These are phyloP conservation scores for Malurus cyaneus DNA, from an alignment of 2,113 vertebrate species.

Conservation along the genomic window DNA sequence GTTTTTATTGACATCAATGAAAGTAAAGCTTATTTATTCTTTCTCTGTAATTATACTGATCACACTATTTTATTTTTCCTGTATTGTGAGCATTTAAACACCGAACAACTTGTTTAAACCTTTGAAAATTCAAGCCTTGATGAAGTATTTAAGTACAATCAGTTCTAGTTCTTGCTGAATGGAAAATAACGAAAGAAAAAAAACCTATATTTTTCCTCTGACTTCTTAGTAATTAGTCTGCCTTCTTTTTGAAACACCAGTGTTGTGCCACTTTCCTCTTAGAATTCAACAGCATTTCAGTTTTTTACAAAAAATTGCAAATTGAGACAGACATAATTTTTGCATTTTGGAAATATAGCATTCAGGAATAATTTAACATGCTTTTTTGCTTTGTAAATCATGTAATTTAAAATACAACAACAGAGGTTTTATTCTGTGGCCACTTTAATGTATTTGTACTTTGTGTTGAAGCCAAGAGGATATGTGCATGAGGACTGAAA, in stretches of 20 bases:
- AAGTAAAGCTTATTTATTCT: constrained; percentile 29
- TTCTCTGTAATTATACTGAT: constrained; percentile 54
- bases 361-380: not conserved
- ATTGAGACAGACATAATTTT: not conserved
- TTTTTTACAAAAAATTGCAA: not conserved
- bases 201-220: not conserved
- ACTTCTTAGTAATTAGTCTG: not conserved
- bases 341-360: not conserved
- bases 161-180: not conserved
- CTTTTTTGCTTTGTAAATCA: not conserved
- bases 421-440: not conserved
- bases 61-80: constrained; percentile 23
- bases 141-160: constrained; percentile 19
- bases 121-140: not conserved
- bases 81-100: constrained; percentile 6
- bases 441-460: not conserved
- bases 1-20: constrained; percentile 27
- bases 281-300: not conserved
- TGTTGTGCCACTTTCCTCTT: not conserved
- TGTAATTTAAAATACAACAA: not conserved
- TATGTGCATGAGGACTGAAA: not conserved
- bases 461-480: not conserved
- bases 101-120: constrained; percentile 24
- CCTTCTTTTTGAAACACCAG: not conserved
- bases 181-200: not conserved